These are phyloP conservation scores for Laticauda colubrina DNA, from an alignment of 2,113 vertebrate genomes.

Conservation along the genomic window DNA sequence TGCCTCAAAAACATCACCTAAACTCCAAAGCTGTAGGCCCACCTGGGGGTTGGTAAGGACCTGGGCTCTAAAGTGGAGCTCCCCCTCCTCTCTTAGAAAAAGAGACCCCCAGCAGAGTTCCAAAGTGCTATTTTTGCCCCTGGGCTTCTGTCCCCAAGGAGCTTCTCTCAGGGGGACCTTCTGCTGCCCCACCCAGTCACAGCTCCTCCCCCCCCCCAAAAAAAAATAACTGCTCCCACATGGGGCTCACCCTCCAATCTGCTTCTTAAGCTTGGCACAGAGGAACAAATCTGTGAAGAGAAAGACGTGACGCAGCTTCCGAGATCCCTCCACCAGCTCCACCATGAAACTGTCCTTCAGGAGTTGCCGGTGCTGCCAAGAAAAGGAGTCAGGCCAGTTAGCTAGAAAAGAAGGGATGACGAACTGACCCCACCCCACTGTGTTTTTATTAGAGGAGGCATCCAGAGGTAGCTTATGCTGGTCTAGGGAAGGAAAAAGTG, in stretches of 20 bases:
- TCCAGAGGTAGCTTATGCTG: neutral
- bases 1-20: neutral
- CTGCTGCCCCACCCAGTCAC: neutral
- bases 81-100: neutral
- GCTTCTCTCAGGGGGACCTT: neutral
- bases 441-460: no score
- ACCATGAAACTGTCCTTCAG: slow-evolving; percentile 96
- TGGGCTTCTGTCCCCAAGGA: neutral
- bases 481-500: neutral
- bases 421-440: neutral
- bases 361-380: slow-evolving; percentile 85
- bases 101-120: neutral
- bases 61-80: neutral
- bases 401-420: neutral
- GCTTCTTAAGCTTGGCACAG: slow-evolving; percentile 95
- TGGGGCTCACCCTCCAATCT: slow-evolving; percentile 84
- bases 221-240: neutral
- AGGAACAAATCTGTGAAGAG: slow-evolving; percentile 93
- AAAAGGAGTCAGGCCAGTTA: slow-evolving; percentile 2
- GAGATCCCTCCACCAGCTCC: slow-evolving; percentile 90
- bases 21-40: neutral
- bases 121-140: neutral
- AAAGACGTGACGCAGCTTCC: slow-evolving; percentile 93
- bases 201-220: neutral
- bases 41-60: neutral